Base-by-base conservation (phyloP, 2,888 invertebrate species). In the Tinea semifulvella region DNA sequence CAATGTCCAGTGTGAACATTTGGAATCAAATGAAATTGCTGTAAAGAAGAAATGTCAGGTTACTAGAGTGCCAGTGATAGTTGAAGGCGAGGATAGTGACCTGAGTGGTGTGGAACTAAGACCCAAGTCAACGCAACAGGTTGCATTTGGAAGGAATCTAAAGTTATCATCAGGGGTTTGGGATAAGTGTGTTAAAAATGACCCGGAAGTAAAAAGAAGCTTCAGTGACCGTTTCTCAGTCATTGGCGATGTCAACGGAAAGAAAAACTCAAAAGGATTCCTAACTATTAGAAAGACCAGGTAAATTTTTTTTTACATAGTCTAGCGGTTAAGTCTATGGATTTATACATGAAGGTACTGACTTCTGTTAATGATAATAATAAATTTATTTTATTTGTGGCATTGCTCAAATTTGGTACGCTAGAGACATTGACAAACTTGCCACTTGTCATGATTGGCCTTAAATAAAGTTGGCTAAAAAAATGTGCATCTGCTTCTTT, bases 231-330 rank as follows among this genome's bases (percentile, higher is more conserved):
- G 79, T 8, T 79, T 80, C 55, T 69, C 77, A 25, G 63, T 72
- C 42, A 68, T 72, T 49, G 64, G 67, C 43, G 74, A 79, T 61
- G 63, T 57, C n/a, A 61, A 56, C 44, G 64, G 63, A 8, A 74
- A 65, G 51, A 68, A 61, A 54, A 60, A 63, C 45, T 56, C 65
- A 6, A 72, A 63, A 60, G 63, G 68, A 27, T 57, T 72, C 43
- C 61, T 68, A 66, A 71, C 77, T 57, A 80, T 82, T 49, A 61
- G 81, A 50, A 82, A 82, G 58, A 82, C 79, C 56, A 79, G 81
- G 82, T 82, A 72, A 69, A 36, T 18, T n/a, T n/a, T n/a, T n/a
- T n/a, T n/a, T n/a, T n/a, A n/a, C n/a, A n/a, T n/a, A n/a, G n/a
- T n/a, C n/a, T n/a, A n/a, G n/a, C n/a, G n/a, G n/a, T n/a, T n/a